Percentiles rank a stretch among this genome's conserved stretches.
Conservation (phyloP, 2,888 invertebrate species). For the Catocala sponsa region DNA sequence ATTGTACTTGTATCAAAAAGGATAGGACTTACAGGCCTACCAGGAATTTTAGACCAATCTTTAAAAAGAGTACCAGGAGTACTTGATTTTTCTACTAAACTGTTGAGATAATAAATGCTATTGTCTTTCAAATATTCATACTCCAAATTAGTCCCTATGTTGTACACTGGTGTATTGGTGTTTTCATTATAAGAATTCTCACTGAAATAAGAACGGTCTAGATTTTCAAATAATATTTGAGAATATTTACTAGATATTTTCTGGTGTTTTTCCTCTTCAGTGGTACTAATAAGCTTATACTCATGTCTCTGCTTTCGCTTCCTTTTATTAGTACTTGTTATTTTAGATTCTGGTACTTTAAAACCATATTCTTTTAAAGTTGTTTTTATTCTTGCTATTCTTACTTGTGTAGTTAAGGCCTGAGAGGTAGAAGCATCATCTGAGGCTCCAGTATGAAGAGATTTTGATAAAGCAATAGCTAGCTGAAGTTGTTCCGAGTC, state of each 20-base stretch:
- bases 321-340: conserved; percentile 49
- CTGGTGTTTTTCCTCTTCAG: conserved; percentile 68
- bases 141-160: conserved; percentile 63
- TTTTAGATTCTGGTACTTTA: conserved; percentile 73
- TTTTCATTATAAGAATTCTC: conserved; percentile 22
- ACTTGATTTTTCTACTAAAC: conserved; percentile 77
- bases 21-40: conserved; percentile 88
- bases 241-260: conserved; percentile 71
- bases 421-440: conserved; percentile 36
- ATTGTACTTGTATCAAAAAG: conserved; percentile 48
- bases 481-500: conserved; percentile 90
- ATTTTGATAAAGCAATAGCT: conserved; percentile 90
- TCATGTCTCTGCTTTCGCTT: conserved; percentile 60
- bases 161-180: conserved; percentile 50
- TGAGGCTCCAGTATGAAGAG: conserved; percentile 64
- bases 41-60: conserved; percentile 89
- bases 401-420: conserved; percentile 62
- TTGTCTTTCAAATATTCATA: conserved; percentile 67
- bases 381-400: conserved; percentile 74
- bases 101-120: conserved; percentile 78
- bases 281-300: conserved; percentile 67
- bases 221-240: conserved; percentile 67
- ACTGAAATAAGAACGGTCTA: conserved; percentile 31
- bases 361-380: conserved; percentile 90
- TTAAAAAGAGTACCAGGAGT: conserved; percentile 85